Base-by-base conservation (phyloP, 2,888 invertebrate species). In the Synanthedon formicaeformis region DNA sequence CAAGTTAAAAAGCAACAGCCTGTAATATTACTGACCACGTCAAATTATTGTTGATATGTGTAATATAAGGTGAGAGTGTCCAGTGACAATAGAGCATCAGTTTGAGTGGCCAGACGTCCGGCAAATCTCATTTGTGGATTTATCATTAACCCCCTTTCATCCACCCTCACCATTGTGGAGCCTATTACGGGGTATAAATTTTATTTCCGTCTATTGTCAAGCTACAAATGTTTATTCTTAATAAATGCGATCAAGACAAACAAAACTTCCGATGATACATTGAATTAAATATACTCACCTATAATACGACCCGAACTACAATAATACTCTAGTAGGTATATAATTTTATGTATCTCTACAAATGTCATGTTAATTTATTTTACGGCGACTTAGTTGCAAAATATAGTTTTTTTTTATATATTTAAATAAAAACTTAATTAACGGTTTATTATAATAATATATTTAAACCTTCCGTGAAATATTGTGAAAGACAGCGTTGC, bases 41-140 rank as follows among this genome's bases (percentile, higher is more conserved):
- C 65, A 73, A 70, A 73, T 77, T 76, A 18, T 70, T 66, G 71
- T 70, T 73, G 74, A 80, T 75, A 65, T 69, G 71, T 75, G 75
- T 78, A 78, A 76, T 81, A 71, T 75, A 85, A 86, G 86, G 86
- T 85, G 81, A 84, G 68, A 74, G 82, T 81, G 78, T 80, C 77
- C 78, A 73, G 70, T 80, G 77, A 87, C 85, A 87, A 86, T 83
- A 61, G 80, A 61, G 65, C 73, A 75, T 75, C 73, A 78, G 75
- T 78, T 79, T 73, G 84, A 86, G 86, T 86, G 81, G 84, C 80
- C 85, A 78, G 78, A 73, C 78, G 85, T 80, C 84, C 83, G 71
- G 79, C 82, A 85, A 86, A 87, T 87, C 87, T 86, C 85, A 86
- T 87, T 87, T 86, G 84, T 81, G 85, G 85, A 85, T 83, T 87